Evolutionary conservation across 2,113 vertebrate species (phyloP).

Genomic region (Charadrius vociferus): DNA sequence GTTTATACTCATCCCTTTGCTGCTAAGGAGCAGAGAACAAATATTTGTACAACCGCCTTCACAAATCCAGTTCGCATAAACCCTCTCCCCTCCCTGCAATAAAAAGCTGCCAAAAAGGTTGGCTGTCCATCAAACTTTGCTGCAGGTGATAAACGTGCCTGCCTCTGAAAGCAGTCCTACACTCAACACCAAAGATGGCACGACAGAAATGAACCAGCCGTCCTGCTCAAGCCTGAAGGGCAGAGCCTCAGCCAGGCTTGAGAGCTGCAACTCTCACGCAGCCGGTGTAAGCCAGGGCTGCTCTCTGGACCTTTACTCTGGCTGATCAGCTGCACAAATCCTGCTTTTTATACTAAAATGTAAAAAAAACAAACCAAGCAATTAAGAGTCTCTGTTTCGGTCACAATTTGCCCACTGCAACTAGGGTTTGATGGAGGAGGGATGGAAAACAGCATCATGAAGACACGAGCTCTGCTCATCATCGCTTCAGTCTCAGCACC

Average conservation of each 20-base stretch:
- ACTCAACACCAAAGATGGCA: not conserved
- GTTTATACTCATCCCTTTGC: slow-evolving; percentile 24
- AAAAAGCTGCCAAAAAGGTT: not conserved
- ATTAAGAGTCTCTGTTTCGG: not conserved
- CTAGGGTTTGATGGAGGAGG: not conserved
- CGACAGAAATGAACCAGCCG: not conserved
- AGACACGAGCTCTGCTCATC: not conserved
- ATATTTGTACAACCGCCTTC: slow-evolving; percentile 26
- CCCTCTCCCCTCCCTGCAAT: not conserved
- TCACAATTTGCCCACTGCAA: not conserved
- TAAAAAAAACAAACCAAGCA: not conserved
- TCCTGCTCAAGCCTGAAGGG: not conserved
- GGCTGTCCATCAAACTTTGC: not conserved
- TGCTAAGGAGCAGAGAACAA: slow-evolving; percentile 45
- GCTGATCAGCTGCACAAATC: not conserved
- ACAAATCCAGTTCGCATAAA: not conserved
- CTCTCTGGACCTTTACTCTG: not conserved
- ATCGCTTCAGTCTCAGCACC: too few species aligned
- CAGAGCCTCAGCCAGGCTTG: not conserved
- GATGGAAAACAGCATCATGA: not conserved
- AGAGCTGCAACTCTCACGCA: not conserved
- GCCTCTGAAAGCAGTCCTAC: not conserved
- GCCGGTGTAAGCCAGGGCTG: not conserved
- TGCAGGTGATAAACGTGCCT: not conserved
- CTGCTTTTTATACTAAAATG: not conserved